Conservation (phyloP, 2,113 vertebrate genomes). For the Murina feae region DNA sequence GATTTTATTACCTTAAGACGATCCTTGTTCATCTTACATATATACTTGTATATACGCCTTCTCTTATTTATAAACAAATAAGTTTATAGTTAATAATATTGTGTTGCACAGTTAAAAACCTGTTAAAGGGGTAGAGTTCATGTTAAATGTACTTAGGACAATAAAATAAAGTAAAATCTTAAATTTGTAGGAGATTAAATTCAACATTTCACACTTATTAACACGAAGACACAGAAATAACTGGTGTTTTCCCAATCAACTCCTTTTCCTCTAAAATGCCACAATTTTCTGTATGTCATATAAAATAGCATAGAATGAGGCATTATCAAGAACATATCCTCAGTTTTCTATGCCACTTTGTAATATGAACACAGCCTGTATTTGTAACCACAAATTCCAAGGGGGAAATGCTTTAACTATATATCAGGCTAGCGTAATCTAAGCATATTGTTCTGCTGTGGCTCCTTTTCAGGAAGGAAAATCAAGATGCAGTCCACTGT, state of each 20-base stretch:
- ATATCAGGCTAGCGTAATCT: background rate
- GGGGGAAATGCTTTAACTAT: conserved; percentile 33
- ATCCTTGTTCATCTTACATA: background rate
- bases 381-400: conserved; percentile 10
- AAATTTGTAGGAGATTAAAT: background rate
- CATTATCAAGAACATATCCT: background rate
- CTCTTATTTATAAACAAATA: background rate
- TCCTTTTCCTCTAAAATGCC: background rate
- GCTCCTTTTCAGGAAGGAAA: conserved; percentile 75
- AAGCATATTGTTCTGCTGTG: conserved; percentile 42
- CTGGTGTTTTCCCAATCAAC: background rate
- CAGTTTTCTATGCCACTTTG: background rate
- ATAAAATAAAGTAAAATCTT: background rate
- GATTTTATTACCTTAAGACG: background rate
- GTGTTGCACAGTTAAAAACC: background rate
- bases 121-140: background rate
- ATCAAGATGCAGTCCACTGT: conserved; percentile 80
- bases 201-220: background rate
- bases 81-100: background rate
- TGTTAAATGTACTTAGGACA: background rate
- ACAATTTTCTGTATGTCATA: background rate
- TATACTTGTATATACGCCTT: background rate
- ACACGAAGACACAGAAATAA: background rate
- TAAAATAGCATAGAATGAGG: background rate
- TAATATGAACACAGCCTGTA: background rate